Evolutionary conservation across 2,113 vertebrate genomes (phyloP).

Genomic region (Scophthalmus maximus): DNA sequence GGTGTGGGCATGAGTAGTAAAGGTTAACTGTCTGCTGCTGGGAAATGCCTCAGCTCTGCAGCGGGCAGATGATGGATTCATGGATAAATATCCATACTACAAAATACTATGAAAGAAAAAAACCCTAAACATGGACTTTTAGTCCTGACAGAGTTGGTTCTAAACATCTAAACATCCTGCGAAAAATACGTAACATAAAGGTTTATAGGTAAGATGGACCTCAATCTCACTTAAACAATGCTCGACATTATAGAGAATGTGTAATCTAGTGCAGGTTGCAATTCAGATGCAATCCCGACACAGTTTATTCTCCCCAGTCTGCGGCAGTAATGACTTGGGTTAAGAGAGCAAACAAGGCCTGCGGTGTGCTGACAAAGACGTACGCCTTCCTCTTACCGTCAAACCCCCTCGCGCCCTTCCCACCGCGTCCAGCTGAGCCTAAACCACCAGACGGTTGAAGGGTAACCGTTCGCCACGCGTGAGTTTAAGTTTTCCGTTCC

Average conservation of each 20-base stretch:
- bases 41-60: too few relatives aligned
- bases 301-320: constrained; percentile 52
- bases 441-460: neutral
- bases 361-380: constrained; percentile 58
- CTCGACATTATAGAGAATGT: neutral
- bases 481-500: neutral
- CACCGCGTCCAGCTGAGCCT: constrained; percentile 19
- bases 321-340: constrained; percentile 51
- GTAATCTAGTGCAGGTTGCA: constrained; percentile 19
- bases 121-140: too few relatives aligned
- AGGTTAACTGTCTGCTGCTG: too few relatives aligned
- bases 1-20: too few relatives aligned
- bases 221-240: too few relatives aligned
- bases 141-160: too few relatives aligned
- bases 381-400: constrained; percentile 28
- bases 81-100: too few relatives aligned
- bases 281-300: constrained; percentile 44
- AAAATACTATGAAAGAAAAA: too few relatives aligned
- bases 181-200: too few relatives aligned
- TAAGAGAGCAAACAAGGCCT: constrained; percentile 65
- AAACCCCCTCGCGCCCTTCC: neutral
- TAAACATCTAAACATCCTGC: too few relatives aligned
- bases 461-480: neutral
- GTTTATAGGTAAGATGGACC: too few relatives aligned
- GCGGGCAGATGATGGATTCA: too few relatives aligned